phyloP scores from a whole-genome alignment of 1,140 invertebrate species.

The Venustaconcha ellipsiformis region DNA sequence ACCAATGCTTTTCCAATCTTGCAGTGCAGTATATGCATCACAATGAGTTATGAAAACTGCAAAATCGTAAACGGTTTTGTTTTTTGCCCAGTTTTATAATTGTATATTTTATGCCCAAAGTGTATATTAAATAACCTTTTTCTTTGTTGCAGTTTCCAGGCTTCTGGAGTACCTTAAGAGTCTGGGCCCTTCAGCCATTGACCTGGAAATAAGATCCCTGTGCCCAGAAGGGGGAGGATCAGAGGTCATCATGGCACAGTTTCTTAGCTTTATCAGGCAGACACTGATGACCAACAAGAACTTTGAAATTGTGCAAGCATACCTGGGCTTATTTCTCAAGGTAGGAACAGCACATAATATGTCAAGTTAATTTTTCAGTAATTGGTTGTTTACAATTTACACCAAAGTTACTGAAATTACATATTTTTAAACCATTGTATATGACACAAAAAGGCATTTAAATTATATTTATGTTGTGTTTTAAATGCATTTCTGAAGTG shows the following conservation, averaged over 20 bases:
- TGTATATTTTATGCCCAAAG: too few relatives aligned
- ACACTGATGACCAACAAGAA: slow-evolving; percentile 83
- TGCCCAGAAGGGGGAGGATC: slow-evolving; percentile 79
- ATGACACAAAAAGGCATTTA: not conserved
- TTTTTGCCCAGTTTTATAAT: too few relatives aligned
- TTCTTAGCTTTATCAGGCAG: slow-evolving; percentile 81
- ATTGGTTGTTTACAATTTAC: not conserved
- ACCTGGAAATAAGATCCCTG: slow-evolving; percentile 89
- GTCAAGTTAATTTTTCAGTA: not conserved
- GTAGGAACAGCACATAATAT: slow-evolving; percentile 53
- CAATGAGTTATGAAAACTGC: too few relatives aligned
- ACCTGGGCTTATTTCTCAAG: slow-evolving; percentile 92
- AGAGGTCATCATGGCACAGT: slow-evolving; percentile 79
- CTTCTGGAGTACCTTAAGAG: slow-evolving; percentile 83
- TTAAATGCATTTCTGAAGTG: not conserved
- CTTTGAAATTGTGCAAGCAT: slow-evolving; percentile 94
- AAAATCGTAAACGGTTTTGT: too few relatives aligned
- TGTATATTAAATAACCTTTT: not conserved
- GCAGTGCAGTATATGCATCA: too few relatives aligned
- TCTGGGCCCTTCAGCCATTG: slow-evolving; percentile 86
- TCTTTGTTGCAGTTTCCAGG: slow-evolving; percentile 34
- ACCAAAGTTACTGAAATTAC: not conserved
- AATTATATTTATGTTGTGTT: not conserved
- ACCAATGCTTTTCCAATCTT: too few relatives aligned
- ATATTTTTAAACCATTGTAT: not conserved